These are phyloP conservation scores for Brachystomella parvula DNA, from an alignment of 1,140 invertebrate species.

Conservation along the genomic window DNA sequence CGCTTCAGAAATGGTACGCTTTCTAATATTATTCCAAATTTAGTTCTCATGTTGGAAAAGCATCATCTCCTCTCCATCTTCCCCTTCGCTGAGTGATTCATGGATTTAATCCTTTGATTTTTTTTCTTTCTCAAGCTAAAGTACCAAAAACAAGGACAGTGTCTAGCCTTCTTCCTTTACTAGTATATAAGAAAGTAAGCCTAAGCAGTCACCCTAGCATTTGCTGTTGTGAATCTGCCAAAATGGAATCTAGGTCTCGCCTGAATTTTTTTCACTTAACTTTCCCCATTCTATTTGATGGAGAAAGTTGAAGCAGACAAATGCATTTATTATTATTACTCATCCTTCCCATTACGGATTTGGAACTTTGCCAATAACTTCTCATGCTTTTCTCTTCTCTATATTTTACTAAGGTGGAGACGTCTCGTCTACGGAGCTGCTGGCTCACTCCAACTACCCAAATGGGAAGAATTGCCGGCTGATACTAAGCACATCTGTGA, in stretches of 20 bases:
- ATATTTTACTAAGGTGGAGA: conserved; percentile 48
- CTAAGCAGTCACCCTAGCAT: no score
- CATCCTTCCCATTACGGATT: not conserved
- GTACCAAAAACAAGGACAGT: no score
- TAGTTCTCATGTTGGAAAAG: not conserved
- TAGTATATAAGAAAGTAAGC: no score
- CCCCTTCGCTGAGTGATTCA: no score
- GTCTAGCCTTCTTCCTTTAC: no score
- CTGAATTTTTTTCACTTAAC: not conserved
- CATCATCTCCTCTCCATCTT: not conserved
- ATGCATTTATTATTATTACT: not conserved
- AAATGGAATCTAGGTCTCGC: no score
- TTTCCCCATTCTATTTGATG: not conserved
- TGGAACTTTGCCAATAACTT: not conserved
- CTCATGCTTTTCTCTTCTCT: conserved; percentile 19
- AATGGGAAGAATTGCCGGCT: conserved; percentile 61
- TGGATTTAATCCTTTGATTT: not conserved
- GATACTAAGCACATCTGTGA: conserved; percentile 77
- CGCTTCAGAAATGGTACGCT: conserved; percentile 52
- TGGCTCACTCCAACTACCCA: conserved; percentile 59
- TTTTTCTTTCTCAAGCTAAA: not conserved
- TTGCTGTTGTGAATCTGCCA: no score
- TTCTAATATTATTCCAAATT: conserved; percentile 1
- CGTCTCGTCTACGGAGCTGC: conserved; percentile 53
- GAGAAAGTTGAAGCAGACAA: not conserved